A percentile compares a stretch with the other conserved stretches of the same genome.
Evolutionary conservation across 2,113 vertebrate genomes (phyloP).

Genomic region (Cryptomyrus ogoouensis): DNA sequence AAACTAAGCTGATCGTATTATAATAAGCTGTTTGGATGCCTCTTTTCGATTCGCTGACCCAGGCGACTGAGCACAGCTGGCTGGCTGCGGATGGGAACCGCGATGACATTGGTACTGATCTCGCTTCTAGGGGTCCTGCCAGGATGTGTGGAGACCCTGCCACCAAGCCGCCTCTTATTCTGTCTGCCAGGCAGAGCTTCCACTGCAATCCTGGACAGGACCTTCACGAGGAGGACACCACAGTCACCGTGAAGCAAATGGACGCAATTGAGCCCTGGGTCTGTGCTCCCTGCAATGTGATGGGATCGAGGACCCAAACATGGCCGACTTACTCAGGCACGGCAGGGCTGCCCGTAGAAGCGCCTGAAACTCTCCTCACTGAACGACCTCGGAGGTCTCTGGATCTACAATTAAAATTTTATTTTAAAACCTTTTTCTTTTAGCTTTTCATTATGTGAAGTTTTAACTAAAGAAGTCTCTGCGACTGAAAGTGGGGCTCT

Average conservation of each 20-base stretch:
- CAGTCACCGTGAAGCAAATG: constrained; percentile 90
- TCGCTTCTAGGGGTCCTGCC: constrained; percentile 75
- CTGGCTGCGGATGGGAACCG: neutral
- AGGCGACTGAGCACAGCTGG: neutral
- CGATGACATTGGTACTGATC: neutral
- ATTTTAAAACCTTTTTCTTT: neutral
- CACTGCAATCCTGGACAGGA: constrained; percentile 87
- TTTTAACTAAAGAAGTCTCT: neutral
- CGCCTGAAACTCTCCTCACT: neutral
- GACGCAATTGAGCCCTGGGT: constrained; percentile 95
- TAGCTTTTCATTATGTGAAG: neutral
- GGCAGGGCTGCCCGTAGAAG: neutral
- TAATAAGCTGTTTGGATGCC: neutral
- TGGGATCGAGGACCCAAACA: constrained; percentile 22
- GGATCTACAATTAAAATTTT: neutral
- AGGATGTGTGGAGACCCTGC: constrained; percentile 90
- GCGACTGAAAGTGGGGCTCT: neutral
- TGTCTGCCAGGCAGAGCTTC: constrained; percentile 83
- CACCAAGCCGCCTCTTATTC: constrained; percentile 45
- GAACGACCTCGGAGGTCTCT: neutral
- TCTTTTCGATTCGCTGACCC: neutral
- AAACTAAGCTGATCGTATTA: constrained; percentile 28
- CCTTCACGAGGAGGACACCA: constrained; percentile 88
- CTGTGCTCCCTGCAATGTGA: constrained; percentile 33
- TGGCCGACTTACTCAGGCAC: neutral